Evolutionary conservation across 2,888 invertebrate genomes (phyloP).

Genomic region (Agrotis segetum): DNA sequence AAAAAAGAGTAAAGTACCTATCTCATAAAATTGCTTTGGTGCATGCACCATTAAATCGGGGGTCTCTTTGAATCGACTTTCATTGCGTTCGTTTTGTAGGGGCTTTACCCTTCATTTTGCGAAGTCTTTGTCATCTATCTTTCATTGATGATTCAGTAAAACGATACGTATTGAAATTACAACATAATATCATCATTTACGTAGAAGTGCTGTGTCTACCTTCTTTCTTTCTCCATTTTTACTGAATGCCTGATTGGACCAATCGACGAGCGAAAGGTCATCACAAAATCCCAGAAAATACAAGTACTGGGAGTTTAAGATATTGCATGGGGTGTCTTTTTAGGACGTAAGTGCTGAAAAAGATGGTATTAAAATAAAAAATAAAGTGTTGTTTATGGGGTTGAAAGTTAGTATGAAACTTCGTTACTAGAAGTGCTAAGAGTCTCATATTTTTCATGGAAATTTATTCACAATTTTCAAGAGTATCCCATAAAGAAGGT

Average conservation of each 20-base stretch:
- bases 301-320: too few relatives aligned
- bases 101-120: neutral
- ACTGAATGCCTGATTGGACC: neutral
- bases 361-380: too few relatives aligned
- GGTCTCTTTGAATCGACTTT: constrained; percentile 28
- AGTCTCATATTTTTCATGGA: too few relatives aligned
- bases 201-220: neutral
- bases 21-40: constrained; percentile 9
- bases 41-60: constrained; percentile 1
- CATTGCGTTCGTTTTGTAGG: constrained; percentile 7
- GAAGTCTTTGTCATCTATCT: neutral
- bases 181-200: neutral
- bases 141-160: constrained; percentile 21
- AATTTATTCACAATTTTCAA: too few relatives aligned
- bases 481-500: too few relatives aligned
- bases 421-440: too few relatives aligned
- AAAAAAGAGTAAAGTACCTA: neutral
- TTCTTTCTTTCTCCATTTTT: neutral
- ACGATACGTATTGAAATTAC: constrained; percentile 19
- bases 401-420: too few relatives aligned
- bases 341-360: too few relatives aligned
- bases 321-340: too few relatives aligned
- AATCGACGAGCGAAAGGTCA: neutral
- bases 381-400: too few relatives aligned
- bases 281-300: too few relatives aligned